phyloP scores from a whole-genome alignment of 37 sponge, comb jelly and placozoan genomes.

The Cladorhizidae sp. region DNA sequence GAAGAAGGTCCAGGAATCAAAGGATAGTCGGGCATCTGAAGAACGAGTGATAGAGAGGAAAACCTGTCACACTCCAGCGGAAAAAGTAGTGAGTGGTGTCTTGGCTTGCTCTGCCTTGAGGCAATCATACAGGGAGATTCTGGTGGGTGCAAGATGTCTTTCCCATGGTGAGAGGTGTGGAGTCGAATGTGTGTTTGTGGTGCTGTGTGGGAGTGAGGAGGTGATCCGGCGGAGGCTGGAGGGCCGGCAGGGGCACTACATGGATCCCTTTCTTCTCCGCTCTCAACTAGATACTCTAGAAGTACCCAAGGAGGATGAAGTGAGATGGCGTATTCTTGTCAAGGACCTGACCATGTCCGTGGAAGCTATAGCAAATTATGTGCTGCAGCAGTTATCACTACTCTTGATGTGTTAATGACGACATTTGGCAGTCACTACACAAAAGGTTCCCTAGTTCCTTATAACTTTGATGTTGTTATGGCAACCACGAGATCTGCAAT shows the following conservation, averaged over 20 bases:
- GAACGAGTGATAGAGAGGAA: too few relatives aligned
- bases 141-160: background rate
- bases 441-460: too few relatives aligned
- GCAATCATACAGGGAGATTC: constrained; percentile 49
- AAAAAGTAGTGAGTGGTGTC: constrained; percentile 27
- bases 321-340: background rate
- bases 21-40: too few relatives aligned
- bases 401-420: too few relatives aligned
- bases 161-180: background rate
- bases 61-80: too few relatives aligned
- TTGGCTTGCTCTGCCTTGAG: constrained; percentile 82
- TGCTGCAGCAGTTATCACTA: background rate
- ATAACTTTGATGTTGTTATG: too few relatives aligned
- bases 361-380: background rate
- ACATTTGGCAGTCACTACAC: too few relatives aligned
- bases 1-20: too few relatives aligned
- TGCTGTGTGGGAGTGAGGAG: constrained; percentile 49
- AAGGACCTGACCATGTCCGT: background rate
- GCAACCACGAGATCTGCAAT: too few relatives aligned
- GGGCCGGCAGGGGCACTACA: constrained; percentile 66
- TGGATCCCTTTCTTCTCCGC: constrained; percentile 61
- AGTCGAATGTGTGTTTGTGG: constrained; percentile 31
- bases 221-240: constrained; percentile 29
- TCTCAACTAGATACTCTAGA: constrained; percentile 75
- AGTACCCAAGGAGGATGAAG: constrained; percentile 47